phyloP scores from a whole-genome alignment of 2,888 invertebrate genomes.

The Sarcophaga variegata region DNA sequence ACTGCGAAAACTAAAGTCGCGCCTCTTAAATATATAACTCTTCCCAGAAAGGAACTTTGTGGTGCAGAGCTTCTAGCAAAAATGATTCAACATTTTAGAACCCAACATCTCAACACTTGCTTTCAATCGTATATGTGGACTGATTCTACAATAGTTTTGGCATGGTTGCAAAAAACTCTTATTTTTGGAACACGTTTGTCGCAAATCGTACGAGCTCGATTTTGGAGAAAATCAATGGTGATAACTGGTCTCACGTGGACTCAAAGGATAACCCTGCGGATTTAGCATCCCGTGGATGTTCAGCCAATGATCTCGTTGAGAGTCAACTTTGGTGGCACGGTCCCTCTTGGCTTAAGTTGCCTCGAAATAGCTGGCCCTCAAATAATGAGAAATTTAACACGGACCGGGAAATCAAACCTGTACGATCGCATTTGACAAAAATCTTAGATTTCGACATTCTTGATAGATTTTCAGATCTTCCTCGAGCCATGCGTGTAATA shows the following conservation, averaged over 20 bases:
- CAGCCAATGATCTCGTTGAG: conserved; percentile 32
- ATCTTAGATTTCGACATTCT: neutral
- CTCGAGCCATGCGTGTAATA: neutral
- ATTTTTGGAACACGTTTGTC: conserved; percentile 51
- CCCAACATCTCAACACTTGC: neutral
- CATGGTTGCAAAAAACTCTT: conserved; percentile 44
- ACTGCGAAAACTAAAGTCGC: conserved; percentile 48
- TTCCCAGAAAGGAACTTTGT: neutral
- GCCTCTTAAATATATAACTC: conserved; percentile 21
- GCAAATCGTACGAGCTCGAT: conserved; percentile 50
- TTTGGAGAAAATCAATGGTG: neutral
- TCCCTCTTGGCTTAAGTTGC: conserved; percentile 35
- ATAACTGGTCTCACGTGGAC: conserved; percentile 48
- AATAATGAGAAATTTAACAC: neutral
- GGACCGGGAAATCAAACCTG: neutral
- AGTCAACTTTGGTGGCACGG: conserved; percentile 51
- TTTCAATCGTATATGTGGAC: conserved; percentile 9
- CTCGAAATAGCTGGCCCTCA: neutral
- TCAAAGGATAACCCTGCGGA: conserved; percentile 13
- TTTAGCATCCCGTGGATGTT: conserved; percentile 40
- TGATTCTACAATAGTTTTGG: neutral
- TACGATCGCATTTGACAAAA: neutral
- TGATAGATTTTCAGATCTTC: neutral
- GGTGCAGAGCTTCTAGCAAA: conserved; percentile 15
- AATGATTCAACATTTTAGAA: conserved; percentile 2